Conservation (phyloP, 1,140 invertebrate species). For the Phymastichus coffea region DNA sequence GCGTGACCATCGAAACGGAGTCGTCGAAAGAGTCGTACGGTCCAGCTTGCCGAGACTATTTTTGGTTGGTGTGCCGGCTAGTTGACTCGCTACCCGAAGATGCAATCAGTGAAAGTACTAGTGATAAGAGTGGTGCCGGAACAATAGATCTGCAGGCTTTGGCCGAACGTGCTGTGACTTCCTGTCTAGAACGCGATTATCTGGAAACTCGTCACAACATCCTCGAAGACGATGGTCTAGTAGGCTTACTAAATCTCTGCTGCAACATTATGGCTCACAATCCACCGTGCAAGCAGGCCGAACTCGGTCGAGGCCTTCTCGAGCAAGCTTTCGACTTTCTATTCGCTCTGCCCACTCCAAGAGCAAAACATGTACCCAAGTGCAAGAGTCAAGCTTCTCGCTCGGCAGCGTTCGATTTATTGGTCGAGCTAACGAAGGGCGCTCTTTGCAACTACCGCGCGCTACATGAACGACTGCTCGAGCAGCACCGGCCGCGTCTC, state of each 20-base stretch:
- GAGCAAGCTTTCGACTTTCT: slow-evolving; percentile 81
- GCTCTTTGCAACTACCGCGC: slow-evolving; percentile 83
- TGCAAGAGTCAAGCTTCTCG: slow-evolving; percentile 88
- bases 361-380: slow-evolving; percentile 82
- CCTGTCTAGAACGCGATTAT: slow-evolving; percentile 75
- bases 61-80: slow-evolving; percentile 85
- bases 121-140: slow-evolving; percentile 57
- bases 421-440: slow-evolving; percentile 83
- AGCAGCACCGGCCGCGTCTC: slow-evolving; percentile 83
- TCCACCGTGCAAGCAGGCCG: slow-evolving; percentile 79
- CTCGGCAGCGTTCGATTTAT: slow-evolving; percentile 84
- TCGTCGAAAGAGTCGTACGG: slow-evolving; percentile 90
- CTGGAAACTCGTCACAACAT: slow-evolving; percentile 78
- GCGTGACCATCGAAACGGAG: no score
- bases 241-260: slow-evolving; percentile 83
- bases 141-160: slow-evolving; percentile 73
- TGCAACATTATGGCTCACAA: slow-evolving; percentile 87
- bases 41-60: slow-evolving; percentile 90
- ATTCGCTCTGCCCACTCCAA: slow-evolving; percentile 85
- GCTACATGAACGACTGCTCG: slow-evolving; percentile 77
- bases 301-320: slow-evolving; percentile 73
- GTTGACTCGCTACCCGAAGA: slow-evolving; percentile 83
- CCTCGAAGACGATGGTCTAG: slow-evolving; percentile 85
- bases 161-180: slow-evolving; percentile 72
- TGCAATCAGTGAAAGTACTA: slow-evolving; percentile 67